Conservation (phyloP, 92 coral and sea anemone species). For the Parazoanthus darwini region DNA sequence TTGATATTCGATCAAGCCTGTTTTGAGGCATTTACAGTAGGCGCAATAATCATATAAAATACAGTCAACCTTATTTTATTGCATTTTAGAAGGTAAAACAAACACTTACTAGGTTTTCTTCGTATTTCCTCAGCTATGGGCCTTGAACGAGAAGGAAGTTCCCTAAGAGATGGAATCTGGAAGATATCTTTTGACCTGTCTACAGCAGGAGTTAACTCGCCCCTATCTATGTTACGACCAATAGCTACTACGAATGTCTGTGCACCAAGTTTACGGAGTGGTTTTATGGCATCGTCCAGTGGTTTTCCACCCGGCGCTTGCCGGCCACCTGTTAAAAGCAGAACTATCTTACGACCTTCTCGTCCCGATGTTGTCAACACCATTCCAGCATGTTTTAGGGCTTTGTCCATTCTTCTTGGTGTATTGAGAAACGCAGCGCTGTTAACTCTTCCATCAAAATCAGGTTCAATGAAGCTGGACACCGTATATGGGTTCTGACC, state of each 20-base stretch:
- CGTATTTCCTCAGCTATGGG: slow-evolving; percentile 34
- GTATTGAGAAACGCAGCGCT: slow-evolving; percentile 21
- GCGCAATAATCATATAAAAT: no score
- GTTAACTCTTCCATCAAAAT: slow-evolving; percentile 24
- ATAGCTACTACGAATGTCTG: slow-evolving; percentile 50
- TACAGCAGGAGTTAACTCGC: slow-evolving; percentile 30
- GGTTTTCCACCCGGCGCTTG: slow-evolving; percentile 35
- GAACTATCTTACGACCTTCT: slow-evolving; percentile 51
- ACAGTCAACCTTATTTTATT: background rate
- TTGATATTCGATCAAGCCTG: background rate
- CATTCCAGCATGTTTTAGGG: slow-evolving; percentile 12
- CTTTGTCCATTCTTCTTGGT: slow-evolving; percentile 33
- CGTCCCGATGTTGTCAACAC: slow-evolving; percentile 41
- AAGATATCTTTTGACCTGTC: slow-evolving; percentile 39
- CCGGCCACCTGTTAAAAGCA: slow-evolving; percentile 52
- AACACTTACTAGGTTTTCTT: slow-evolving; percentile 9
- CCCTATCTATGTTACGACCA: slow-evolving; percentile 34
- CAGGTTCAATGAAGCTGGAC: slow-evolving; percentile 13
- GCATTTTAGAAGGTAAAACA: background rate
- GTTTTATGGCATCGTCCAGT: slow-evolving; percentile 42
- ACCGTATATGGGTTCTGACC: slow-evolving; percentile 23
- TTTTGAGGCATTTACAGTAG: background rate
- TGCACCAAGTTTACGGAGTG: slow-evolving; percentile 49
- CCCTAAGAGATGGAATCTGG: background rate
- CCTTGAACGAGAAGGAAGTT: slow-evolving; percentile 21